These are phyloP conservation scores for Cerceris ruficornis DNA, from an alignment of 2,888 invertebrate species.

Conservation along the genomic window DNA sequence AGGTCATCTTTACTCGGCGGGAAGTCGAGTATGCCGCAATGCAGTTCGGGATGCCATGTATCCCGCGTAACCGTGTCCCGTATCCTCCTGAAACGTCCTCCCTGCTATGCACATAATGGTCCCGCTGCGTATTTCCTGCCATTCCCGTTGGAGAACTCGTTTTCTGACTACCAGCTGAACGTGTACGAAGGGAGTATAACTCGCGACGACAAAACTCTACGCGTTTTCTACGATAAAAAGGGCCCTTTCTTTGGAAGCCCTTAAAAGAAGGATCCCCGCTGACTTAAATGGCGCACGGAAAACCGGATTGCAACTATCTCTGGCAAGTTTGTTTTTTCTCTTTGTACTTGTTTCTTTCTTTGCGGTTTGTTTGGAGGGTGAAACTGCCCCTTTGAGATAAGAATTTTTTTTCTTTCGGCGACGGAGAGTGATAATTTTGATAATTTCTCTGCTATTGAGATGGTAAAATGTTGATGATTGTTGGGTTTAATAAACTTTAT, in stretches of 20 bases:
- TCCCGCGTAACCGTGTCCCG: slow-evolving; percentile 61
- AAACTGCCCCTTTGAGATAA: neutral
- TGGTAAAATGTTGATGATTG: no score
- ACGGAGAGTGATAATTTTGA: no score
- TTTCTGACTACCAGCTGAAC: slow-evolving; percentile 22
- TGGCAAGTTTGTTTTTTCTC: neutral
- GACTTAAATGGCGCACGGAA: slow-evolving; percentile 16
- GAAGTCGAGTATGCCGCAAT: slow-evolving; percentile 72
- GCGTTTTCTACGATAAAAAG: neutral
- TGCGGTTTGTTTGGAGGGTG: neutral
- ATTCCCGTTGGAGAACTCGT: slow-evolving; percentile 30
- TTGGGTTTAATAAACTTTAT: no score
- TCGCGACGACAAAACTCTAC: slow-evolving; percentile 12
- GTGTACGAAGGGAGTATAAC: slow-evolving; percentile 13
- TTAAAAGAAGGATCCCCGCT: neutral
- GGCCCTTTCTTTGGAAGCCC: neutral
- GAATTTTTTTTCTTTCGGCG: no score
- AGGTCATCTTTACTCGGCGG: slow-evolving; percentile 62
- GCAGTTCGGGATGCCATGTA: slow-evolving; percentile 68
- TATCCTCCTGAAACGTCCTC: slow-evolving; percentile 61
- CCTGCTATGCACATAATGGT: slow-evolving; percentile 53
- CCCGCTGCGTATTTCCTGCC: slow-evolving; percentile 51
- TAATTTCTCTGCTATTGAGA: no score
- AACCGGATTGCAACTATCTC: neutral
- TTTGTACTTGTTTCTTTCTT: neutral